Conservation (phyloP, 1,140 invertebrate genomes). For the Danaus melanippus region DNA sequence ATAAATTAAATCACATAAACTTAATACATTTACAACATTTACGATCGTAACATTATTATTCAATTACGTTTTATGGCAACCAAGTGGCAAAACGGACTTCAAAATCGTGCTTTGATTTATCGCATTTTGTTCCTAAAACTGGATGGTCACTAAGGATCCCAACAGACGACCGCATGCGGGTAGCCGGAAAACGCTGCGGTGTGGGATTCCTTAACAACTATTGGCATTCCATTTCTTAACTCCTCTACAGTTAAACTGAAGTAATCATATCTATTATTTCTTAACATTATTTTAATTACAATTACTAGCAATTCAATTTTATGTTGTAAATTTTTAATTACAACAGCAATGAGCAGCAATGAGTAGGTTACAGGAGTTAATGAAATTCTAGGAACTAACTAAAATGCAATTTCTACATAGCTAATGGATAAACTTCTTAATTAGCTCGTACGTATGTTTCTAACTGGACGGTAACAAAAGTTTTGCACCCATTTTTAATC, state of each 20-base stretch:
- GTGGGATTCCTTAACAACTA: constrained; percentile 7
- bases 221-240: too few relatives aligned
- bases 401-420: constrained; percentile 2
- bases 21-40: too few relatives aligned
- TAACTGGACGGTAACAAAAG: constrained; percentile 13
- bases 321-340: constrained; percentile 3
- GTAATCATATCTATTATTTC: too few relatives aligned
- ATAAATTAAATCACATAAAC: too few relatives aligned
- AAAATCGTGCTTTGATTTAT: constrained; percentile 60
- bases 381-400: not conserved
- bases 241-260: too few relatives aligned
- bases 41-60: constrained; percentile 29
- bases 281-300: too few relatives aligned
- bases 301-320: not conserved
- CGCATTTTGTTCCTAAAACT: constrained; percentile 41
- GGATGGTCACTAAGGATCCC: too few relatives aligned
- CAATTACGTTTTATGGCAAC: constrained; percentile 56
- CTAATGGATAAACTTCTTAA: constrained; percentile 10
- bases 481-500: constrained; percentile 13
- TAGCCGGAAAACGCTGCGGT: constrained; percentile 12
- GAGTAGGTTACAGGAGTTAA: not conserved
- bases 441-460: constrained; percentile 7
- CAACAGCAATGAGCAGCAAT: constrained; percentile 4
- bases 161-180: constrained; percentile 14
- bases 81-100: constrained; percentile 42